Evolutionary conservation across 2,888 invertebrate species (phyloP).

Genomic region (Brachyptera putata): DNA sequence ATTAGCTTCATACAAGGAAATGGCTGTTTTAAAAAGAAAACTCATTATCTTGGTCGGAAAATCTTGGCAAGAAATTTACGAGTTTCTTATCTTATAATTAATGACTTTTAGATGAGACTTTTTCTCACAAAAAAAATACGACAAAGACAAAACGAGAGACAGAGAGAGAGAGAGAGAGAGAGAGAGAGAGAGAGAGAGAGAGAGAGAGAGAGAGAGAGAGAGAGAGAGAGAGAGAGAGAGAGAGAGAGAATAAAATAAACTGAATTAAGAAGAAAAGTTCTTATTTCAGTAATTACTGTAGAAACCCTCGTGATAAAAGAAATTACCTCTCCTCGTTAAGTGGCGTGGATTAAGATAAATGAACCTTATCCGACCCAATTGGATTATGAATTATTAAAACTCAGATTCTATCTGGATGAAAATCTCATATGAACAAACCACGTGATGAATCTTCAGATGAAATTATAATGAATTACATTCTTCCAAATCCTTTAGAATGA

Average conservation of each 20-base stretch:
- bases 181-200: too few relatives aligned
- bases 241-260: conserved; percentile 17
- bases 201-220: too few relatives aligned
- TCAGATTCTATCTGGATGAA: not conserved
- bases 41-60: conserved; percentile 2
- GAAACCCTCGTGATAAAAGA: conserved; percentile 9
- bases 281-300: too few relatives aligned
- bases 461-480: too few relatives aligned
- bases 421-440: not conserved
- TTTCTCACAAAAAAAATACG: too few relatives aligned
- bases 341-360: conserved; percentile 26
- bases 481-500: not conserved
- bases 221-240: conserved; percentile 18
- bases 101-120: conserved; percentile 16
- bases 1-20: not conserved
- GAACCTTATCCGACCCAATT: conserved; percentile 22
- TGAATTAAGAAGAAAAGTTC: conserved; percentile 13
- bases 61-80: not conserved
- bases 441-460: not conserved
- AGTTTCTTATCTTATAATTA: conserved; percentile 16
- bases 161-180: too few relatives aligned
- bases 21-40: not conserved
- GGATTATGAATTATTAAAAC: conserved; percentile 15
- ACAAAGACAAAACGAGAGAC: too few relatives aligned
- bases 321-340: conserved; percentile 7